These are phyloP conservation scores for Ricordea florida DNA, from an alignment of 92 coral and sea anemone genomes.

Conservation along the genomic window DNA sequence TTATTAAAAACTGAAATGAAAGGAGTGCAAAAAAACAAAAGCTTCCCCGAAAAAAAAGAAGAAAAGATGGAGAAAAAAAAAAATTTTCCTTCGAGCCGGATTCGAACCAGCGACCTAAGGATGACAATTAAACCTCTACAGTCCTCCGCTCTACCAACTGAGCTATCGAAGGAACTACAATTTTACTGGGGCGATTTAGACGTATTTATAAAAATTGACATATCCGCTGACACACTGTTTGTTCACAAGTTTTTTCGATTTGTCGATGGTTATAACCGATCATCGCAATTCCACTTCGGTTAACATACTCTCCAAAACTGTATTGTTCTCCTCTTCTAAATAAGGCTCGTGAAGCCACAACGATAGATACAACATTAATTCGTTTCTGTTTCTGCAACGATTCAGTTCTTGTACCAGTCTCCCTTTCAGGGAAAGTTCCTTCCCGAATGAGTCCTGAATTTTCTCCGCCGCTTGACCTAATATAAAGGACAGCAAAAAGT, in stretches of 20 bases:
- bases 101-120: constrained; percentile 91
- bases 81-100: constrained; percentile 80
- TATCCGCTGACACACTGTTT: too few relatives aligned
- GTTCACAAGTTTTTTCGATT: too few relatives aligned
- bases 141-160: constrained; percentile 80
- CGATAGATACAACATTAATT: constrained; percentile 77
- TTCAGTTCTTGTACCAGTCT: constrained; percentile 73
- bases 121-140: constrained; percentile 53
- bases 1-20: neutral
- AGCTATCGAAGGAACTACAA: constrained; percentile 76
- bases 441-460: constrained; percentile 59
- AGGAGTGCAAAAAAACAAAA: neutral
- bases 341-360: constrained; percentile 95
- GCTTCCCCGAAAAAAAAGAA: constrained; percentile 75
- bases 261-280: too few relatives aligned
- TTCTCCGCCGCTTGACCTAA: constrained; percentile 77
- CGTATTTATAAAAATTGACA: too few relatives aligned
- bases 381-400: constrained; percentile 70
- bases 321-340: constrained; percentile 59
- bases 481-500: neutral
- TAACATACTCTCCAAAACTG: constrained; percentile 85
- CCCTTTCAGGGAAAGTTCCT: constrained; percentile 82
- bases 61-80: too few relatives aligned
- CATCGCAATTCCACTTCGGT: constrained; percentile 80
- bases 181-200: too few relatives aligned